Base-by-base conservation (phyloP, 2,888 invertebrate species). In the Geophilus truncorum region DNA sequence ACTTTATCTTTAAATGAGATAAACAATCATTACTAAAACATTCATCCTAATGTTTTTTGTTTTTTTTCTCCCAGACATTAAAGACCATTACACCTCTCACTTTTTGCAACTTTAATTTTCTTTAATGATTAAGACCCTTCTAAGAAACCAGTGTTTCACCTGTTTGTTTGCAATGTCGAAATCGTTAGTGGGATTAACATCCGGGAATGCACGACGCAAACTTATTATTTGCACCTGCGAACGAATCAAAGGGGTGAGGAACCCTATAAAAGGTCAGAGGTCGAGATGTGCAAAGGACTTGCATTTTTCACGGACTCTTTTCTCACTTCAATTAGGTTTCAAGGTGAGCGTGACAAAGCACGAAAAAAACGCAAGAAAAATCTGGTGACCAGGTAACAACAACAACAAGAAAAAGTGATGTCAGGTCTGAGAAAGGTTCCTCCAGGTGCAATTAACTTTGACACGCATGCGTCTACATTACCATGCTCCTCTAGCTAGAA, bases 321-420 rank as follows among this genome's bases (percentile, higher is more conserved):
- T 57, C 57, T 57, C 57, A 57, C 57, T 9, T 57, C 57, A 57
- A 21, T 23, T 57, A 21, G 57, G 57, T 57, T 57, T 57, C 57
- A 57, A 57, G 57, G 57, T 57, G 57, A 57, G 57, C 57, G 57
- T 57, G 57, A 57, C 57, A 57, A 57, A n/a, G 57, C 57, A 18
- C 1, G 23, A 57, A 57, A 57, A 57, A 57, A 51, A 51, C 6
- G 15, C 12, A 51, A 51, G 15, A 57, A 57, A 57, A 57, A 15
- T 57, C 57, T 57, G 23, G 57, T 57, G 57, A 57, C 57, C 57
- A 57, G 21, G 18, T 57, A 57, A 57, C 57, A 57, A 57, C 57
- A 40, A 40, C 23, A 57, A 57, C 18, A 57, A 57, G 23, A 57
- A 57, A 57, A 57, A 57, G 57, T 21, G 18, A 7, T 57, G n/a